A percentile compares a stretch with the other conserved stretches of the same genome.
phyloP scores from a whole-genome alignment of 2,113 vertebrate species.

The Mobula birostris region DNA sequence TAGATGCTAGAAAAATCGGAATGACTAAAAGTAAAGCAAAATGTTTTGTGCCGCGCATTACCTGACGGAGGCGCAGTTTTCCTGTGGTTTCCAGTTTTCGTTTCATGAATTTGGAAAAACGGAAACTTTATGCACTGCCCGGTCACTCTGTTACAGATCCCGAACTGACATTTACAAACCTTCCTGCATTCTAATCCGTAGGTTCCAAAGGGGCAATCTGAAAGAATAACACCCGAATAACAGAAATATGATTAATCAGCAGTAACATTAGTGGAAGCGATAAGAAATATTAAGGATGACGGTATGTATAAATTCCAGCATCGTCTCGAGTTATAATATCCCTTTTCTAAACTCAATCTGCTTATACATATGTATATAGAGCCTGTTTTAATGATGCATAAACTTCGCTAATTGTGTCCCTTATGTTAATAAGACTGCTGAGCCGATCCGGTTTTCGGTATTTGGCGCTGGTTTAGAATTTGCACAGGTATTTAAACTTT shows the following conservation, averaged over 20 bases:
- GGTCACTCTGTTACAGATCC: constrained; percentile 84
- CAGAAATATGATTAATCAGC: neutral
- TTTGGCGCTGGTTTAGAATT: neutral
- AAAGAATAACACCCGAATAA: constrained; percentile 36
- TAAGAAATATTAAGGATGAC: neutral
- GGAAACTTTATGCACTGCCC: constrained; percentile 82
- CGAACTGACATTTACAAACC: constrained; percentile 77
- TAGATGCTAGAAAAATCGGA: neutral
- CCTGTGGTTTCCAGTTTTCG: constrained; percentile 56
- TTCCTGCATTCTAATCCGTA: constrained; percentile 84
- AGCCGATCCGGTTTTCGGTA: neutral
- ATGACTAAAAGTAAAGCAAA: neutral
- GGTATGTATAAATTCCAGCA: neutral
- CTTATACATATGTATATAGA: neutral
- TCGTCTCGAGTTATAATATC: neutral
- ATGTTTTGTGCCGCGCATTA: constrained; percentile 47
- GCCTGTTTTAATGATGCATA: neutral
- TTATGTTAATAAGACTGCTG: neutral
- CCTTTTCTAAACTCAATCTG: neutral
- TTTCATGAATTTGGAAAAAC: constrained; percentile 70
- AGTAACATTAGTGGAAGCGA: neutral
- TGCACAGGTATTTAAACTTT: neutral
- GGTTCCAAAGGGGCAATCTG: constrained; percentile 88
- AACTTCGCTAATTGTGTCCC: neutral
- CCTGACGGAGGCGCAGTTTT: constrained; percentile 63